phyloP scores from a whole-genome alignment of 2,797 vertebrate species.

The Aldrovandia affinis region DNA sequence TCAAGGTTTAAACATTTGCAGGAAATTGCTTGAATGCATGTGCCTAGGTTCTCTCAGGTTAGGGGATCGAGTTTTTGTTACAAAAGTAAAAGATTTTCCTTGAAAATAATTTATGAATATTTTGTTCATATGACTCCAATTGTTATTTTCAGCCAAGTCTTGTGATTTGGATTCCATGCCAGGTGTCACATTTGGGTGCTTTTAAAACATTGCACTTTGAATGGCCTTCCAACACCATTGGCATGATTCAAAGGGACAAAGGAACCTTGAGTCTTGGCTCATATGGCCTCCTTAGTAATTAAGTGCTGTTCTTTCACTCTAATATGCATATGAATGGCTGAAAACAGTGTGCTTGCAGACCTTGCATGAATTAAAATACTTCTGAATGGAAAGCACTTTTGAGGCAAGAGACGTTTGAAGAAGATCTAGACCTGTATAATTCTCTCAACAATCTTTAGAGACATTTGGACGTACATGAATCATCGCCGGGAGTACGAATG shows the following conservation, averaged over 20 bases:
- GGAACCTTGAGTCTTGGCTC: not conserved
- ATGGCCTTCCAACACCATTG: not conserved
- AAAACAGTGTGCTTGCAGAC: not conserved
- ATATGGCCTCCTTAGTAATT: not conserved
- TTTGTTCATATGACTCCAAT: not conserved
- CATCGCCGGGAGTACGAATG: slow-evolving; percentile 11
- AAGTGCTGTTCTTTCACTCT: not conserved
- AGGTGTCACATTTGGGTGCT: not conserved
- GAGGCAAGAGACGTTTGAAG: not conserved
- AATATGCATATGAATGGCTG: not conserved
- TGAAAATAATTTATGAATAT: not conserved
- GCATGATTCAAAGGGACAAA: not conserved
- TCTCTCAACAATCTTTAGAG: not conserved
- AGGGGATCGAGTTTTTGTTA: too few species aligned
- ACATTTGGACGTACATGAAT: not conserved
- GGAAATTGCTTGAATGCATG: too few species aligned
- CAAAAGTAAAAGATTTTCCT: not conserved
- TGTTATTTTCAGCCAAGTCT: not conserved
- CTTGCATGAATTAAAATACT: not conserved
- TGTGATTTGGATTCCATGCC: not conserved
- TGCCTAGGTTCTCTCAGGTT: too few species aligned
- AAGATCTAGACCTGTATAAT: not conserved
- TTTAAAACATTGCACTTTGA: not conserved
- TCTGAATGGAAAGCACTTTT: not conserved
- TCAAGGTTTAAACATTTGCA: too few species aligned